These are phyloP conservation scores for Neocrepidodera transversa DNA, from an alignment of 2,888 invertebrate genomes.

Conservation along the genomic window DNA sequence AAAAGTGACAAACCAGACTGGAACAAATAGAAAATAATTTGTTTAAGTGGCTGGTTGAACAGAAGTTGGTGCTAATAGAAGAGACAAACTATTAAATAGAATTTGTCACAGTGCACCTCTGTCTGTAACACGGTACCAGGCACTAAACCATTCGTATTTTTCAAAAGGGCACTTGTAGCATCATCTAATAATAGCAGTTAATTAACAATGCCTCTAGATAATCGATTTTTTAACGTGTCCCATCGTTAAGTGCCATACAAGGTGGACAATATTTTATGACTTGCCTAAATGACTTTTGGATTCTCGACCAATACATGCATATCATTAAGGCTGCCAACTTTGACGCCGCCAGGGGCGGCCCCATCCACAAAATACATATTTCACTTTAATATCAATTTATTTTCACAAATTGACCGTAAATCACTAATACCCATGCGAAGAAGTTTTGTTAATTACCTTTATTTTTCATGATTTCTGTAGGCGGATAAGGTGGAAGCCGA, in stretches of 20 bases:
- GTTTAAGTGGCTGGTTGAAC: constrained; percentile 35
- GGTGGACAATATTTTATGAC: constrained; percentile 30
- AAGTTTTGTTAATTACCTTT: no score
- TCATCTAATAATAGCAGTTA: constrained; percentile 45
- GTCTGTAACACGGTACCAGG: constrained; percentile 45
- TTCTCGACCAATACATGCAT: constrained; percentile 10
- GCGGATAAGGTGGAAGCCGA: no score
- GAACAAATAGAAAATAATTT: constrained; percentile 40
- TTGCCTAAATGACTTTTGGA: constrained; percentile 23
- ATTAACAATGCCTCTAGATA: constrained; percentile 42
- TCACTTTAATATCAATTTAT: no score
- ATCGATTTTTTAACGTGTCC: constrained; percentile 41
- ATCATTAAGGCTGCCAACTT: constrained; percentile 11
- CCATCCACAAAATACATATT: no score
- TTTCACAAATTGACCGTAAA: no score
- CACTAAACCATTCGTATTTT: constrained; percentile 46
- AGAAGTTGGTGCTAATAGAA: constrained; percentile 41
- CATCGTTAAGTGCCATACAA: constrained; percentile 37
- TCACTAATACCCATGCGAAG: no score
- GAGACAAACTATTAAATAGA: constrained; percentile 42
- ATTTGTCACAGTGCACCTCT: constrained; percentile 43
- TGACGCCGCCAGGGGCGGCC: neutral
- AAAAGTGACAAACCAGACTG: constrained; percentile 40
- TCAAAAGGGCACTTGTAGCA: constrained; percentile 48
- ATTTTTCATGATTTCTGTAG: no score